Evolutionary conservation across 2,888 invertebrate genomes (phyloP).

Genomic region (Sclerodermus sp.): DNA sequence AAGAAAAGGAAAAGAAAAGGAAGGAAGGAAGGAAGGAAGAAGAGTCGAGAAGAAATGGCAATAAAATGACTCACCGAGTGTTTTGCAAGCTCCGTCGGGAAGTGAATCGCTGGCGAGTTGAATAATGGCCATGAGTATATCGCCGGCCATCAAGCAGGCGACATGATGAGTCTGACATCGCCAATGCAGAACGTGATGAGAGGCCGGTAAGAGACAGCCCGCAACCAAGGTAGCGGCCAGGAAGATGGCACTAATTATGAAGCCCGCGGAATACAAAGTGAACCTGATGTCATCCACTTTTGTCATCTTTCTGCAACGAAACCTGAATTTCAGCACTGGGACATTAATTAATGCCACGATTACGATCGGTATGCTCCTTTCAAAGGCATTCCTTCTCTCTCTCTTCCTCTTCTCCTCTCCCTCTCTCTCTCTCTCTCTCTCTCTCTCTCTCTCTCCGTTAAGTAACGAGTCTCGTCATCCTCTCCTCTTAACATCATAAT

Average conservation of each 20-base stretch:
- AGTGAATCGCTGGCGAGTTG: constrained; percentile 70
- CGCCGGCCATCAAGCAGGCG: constrained; percentile 78
- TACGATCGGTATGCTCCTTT: neutral
- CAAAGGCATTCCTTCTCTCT: too few species aligned
- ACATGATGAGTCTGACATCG: constrained; percentile 87
- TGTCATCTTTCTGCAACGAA: neutral
- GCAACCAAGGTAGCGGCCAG: constrained; percentile 79
- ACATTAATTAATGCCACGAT: neutral
- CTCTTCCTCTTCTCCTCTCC: too few species aligned
- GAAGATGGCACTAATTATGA: constrained; percentile 80
- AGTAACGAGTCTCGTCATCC: too few species aligned
- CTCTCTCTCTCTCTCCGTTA: too few species aligned
- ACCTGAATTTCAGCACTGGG: too few species aligned
- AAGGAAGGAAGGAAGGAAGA: neutral
- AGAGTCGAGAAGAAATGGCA: constrained; percentile 17
- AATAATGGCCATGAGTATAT: constrained; percentile 76
- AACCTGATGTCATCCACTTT: constrained; percentile 62
- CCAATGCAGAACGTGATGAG: constrained; percentile 86
- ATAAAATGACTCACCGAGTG: constrained; percentile 66
- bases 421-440: too few species aligned
- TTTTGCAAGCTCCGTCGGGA: constrained; percentile 67
- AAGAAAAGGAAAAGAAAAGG: constrained; percentile 7
- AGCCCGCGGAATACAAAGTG: constrained; percentile 74
- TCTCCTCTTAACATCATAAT: too few species aligned
- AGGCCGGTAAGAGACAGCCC: constrained; percentile 77